A percentile compares a stretch with the other conserved stretches of the same genome.
Conservation (phyloP, 37 sponge, comb jelly and placozoan species). For the Spongilla lacustris region DNA sequence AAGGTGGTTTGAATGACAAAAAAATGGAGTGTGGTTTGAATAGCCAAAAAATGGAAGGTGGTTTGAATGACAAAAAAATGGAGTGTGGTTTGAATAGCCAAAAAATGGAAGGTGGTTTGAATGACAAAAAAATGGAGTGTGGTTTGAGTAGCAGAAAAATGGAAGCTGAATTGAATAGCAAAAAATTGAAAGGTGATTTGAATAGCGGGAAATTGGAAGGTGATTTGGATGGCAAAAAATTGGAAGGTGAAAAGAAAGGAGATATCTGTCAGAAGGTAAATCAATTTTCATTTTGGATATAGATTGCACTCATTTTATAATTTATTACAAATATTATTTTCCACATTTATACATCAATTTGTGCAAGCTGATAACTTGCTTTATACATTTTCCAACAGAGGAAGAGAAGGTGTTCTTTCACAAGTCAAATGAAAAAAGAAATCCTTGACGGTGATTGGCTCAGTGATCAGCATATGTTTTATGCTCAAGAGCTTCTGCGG, state of each 20-base stretch:
- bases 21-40: neutral
- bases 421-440: neutral
- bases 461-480: neutral
- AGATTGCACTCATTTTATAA: neutral
- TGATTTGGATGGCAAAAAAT: neutral
- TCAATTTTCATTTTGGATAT: neutral
- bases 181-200: neutral
- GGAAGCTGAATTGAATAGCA: neutral
- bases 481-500: neutral
- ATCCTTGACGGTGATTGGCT: neutral
- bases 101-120: neutral
- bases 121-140: neutral
- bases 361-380: slow-evolving; percentile 1
- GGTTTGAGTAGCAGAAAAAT: neutral
- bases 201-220: neutral
- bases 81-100: neutral
- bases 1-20: neutral
- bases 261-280: neutral
- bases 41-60: neutral
- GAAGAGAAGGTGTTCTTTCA: neutral
- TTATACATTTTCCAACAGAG: neutral
- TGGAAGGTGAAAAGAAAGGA: neutral
- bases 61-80: neutral
- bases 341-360: neutral
- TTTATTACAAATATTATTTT: neutral